These are phyloP conservation scores for Nycteola revayana DNA, from an alignment of 2,888 invertebrate species.

Conservation along the genomic window DNA sequence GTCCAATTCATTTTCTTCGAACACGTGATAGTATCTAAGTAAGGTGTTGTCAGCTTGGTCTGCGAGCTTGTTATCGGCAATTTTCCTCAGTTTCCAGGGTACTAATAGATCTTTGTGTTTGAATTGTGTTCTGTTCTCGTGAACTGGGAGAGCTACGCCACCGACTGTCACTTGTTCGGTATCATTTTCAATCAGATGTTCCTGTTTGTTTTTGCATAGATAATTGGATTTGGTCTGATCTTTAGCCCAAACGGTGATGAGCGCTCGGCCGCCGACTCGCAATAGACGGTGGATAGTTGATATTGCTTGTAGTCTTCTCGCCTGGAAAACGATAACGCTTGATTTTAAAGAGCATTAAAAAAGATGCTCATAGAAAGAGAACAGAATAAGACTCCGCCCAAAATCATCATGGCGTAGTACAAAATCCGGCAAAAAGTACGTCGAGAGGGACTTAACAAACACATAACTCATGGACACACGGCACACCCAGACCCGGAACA, in stretches of 20 bases:
- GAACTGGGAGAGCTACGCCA: conserved; percentile 86
- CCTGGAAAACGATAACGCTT: conserved; percentile 53
- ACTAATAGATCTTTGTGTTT: conserved; percentile 95
- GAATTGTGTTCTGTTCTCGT: conserved; percentile 95
- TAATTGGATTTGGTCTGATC: conserved; percentile 87
- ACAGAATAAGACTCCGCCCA: no score
- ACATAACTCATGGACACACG: no score
- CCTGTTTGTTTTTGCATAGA: conserved; percentile 46
- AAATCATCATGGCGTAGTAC: no score
- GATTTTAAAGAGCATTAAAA: no score
- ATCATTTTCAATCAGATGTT: conserved; percentile 31
- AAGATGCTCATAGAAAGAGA: no score
- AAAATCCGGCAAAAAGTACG: no score
- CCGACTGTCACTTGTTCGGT: conserved; percentile 38
- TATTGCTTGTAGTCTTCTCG: conserved; percentile 88
- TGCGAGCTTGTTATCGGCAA: conserved; percentile 50
- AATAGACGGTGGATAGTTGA: conserved; percentile 89
- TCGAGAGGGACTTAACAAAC: no score
- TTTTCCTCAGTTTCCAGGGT: conserved; percentile 91
- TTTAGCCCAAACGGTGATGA: conserved; percentile 98
- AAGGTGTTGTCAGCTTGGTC: conserved; percentile 77
- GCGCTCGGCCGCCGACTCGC: conserved; percentile 86
- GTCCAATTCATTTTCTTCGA: conserved; percentile 91
- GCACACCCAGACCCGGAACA: no score
- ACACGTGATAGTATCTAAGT: conserved; percentile 96